These are phyloP conservation scores for Pentamera pediparva DNA, from an alignment of 53 echinoderm and acorn worm species.

Conservation along the genomic window DNA sequence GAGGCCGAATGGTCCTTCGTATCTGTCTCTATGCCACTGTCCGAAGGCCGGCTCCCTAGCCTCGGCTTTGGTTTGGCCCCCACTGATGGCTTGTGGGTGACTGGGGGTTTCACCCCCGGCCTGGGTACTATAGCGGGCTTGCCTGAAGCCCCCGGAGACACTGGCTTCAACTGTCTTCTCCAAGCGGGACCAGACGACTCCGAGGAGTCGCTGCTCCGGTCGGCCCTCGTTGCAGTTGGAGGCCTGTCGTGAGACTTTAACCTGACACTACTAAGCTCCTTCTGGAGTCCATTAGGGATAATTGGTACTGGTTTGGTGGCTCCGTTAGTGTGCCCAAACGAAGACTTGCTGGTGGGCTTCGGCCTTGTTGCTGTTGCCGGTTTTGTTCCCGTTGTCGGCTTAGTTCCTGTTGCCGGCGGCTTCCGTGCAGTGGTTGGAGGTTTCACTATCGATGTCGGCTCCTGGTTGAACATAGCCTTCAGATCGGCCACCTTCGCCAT, in stretches of 20 bases:
- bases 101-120: slow-evolving; percentile 13
- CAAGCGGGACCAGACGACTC: neutral
- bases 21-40: neutral
- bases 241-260: neutral
- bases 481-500: slow-evolving; percentile 25
- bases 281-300: slow-evolving; percentile 6
- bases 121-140: neutral
- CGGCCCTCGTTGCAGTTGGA: neutral
- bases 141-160: neutral
- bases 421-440: neutral
- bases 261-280: neutral
- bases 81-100: neutral
- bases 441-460: neutral
- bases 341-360: neutral
- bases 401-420: slow-evolving; percentile 1
- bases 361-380: neutral
- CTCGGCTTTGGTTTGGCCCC: neutral
- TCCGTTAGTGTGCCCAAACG: neutral
- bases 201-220: neutral
- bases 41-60: neutral
- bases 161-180: neutral
- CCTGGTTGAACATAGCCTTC: slow-evolving; percentile 31
- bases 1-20: neutral
- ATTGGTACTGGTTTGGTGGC: neutral
- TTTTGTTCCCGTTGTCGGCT: neutral